Evolutionary conservation across 2,888 invertebrate genomes (phyloP), one percentile per base, ranked within the genome.

Genomic region (Nemotelus nigrinus): DNA sequence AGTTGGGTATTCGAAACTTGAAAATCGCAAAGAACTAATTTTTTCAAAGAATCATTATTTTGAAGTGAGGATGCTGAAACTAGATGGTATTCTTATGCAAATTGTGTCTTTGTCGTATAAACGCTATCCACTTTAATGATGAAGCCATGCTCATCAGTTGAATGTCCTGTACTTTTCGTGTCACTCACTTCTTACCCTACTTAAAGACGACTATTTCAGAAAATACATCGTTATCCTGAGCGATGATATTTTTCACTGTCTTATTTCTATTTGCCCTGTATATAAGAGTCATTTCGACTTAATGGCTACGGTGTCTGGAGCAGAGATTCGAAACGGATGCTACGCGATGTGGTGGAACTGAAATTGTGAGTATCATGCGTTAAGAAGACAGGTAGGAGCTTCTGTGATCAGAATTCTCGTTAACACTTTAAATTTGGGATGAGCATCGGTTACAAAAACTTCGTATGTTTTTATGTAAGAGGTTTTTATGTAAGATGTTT

Each of bases 141-240:
- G 5, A 64, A 64, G n/a, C 64, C 25, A 57, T 43, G 57, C 57
- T 44, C 64, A 44, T 41, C 64, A 64, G 64, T 44, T 64, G 64
- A 64, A 64, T 10, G 64, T 44, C 64, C 45, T 63, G n/a, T 63
- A n/a, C 50, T 7, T 57, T 57, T 57, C 3, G n/a, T 57, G 10
- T 10, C 25, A 10, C 10, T 25, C 57, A 5, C 3, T 57, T 10
- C 25, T 57, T 25, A 10, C 25, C 10, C 7, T 10, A 4, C 43
- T 45, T 43, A 44, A 43, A n/a, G n/a, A 64, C 43, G 64, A 64
- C 63, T 45, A 64, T 64, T 64, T 64, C 64, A 44, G 8, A 10
- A 64, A 44, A 64, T 64, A 64, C 43, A 45, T 64, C 64, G 64
- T 64, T 63, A 44, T n/a, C n/a, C 43, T 8, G 44, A 64, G 64